Base-by-base conservation (phyloP, 2,113 vertebrate species). In the Salvelinus namaycush region DNA sequence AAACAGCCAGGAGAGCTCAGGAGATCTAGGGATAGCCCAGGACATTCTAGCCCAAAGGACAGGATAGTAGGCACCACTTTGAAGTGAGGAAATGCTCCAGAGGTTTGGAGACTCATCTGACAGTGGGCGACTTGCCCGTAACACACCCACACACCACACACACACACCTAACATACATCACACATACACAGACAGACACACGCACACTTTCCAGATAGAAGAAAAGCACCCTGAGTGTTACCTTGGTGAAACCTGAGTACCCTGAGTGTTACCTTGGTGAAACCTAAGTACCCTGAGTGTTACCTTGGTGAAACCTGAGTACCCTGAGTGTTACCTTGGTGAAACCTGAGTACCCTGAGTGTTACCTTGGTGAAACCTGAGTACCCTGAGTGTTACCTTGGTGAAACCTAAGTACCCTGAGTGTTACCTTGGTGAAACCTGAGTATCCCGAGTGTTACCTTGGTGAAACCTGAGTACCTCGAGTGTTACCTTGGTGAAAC, bases 61-160 rank as follows among this genome's bases (percentile, higher is more conserved):
- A 62, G n/a, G 7, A 83, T 73, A 74, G 64, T 59, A 77, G 80
- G 60, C 57, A 16, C 26, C 70, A 70, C 81, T 90, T 91, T 86
- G 83, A 89, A 88, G 87, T 87, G 71, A 84, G 84, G 84, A 90
- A 88, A 85, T 76, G 74, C 84, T 79, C 31, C 51, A 75, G 73
- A 78, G 81, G 71, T 85, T 49, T 70, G 75, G 80, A 78, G 79
- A 84, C 76, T 86, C 68, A 77, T 39, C 44, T 71, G 86, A 81
- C 86, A 88, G 90, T 83, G 83, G 39, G 86, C 65, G 44, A 87
- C 83, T 70, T 18, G 72, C 68, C 64, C 81, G 70, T 84, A 82
- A 76, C 80, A 75, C 72, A 70, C 79, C 75, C 16, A 13, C 49
- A 13, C 49, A 34, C 48, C 9, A 6, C 49, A 51, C 49, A 51